A percentile compares a stretch with the other conserved stretches of the same genome.
phyloP scores from a whole-genome alignment of 1,140 invertebrate genomes.

The Elysia chlorotica region DNA sequence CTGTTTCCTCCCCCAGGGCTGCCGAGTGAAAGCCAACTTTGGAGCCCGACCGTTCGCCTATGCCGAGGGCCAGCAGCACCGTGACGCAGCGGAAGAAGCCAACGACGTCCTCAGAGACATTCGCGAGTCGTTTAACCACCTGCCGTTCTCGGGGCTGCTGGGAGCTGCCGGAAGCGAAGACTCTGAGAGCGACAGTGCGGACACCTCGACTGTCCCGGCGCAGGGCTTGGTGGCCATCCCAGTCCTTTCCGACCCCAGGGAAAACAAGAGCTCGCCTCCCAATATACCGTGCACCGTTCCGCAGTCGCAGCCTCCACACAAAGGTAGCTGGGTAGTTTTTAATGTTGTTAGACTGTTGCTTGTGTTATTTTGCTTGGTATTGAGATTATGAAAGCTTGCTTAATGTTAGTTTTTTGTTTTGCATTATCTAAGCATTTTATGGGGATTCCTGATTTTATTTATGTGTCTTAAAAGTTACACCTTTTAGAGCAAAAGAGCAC shows the following conservation, averaged over 20 bases:
- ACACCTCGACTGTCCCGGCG: no score
- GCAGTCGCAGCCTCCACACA: constrained; percentile 44
- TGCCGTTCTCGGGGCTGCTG: constrained; percentile 60
- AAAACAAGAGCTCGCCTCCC: constrained; percentile 32
- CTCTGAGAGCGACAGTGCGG: constrained; percentile 52
- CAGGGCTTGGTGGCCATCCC: constrained; percentile 12
- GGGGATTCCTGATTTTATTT: no score
- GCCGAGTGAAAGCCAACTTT: constrained; percentile 60
- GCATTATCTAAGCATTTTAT: no score
- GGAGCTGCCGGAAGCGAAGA: constrained; percentile 50
- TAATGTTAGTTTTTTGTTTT: no score
- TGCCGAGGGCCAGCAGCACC: constrained; percentile 58
- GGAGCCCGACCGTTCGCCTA: constrained; percentile 58
- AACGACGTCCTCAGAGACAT: constrained; percentile 55
- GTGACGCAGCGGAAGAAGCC: constrained; percentile 53
- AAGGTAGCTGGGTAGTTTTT: constrained; percentile 38
- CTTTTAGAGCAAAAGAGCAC: no score
- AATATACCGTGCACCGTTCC: constrained; percentile 49
- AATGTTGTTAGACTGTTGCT: no score
- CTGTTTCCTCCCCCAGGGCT: constrained; percentile 40
- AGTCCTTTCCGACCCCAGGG: constrained; percentile 24
- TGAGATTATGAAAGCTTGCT: no score
- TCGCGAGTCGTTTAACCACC: constrained; percentile 51
- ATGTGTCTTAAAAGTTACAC: no score
- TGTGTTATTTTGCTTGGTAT: no score